A percentile compares a stretch with the other conserved stretches of the same genome.
Evolutionary conservation across 2,888 invertebrate genomes (phyloP).

Genomic region (Leucophenga maculata): DNA sequence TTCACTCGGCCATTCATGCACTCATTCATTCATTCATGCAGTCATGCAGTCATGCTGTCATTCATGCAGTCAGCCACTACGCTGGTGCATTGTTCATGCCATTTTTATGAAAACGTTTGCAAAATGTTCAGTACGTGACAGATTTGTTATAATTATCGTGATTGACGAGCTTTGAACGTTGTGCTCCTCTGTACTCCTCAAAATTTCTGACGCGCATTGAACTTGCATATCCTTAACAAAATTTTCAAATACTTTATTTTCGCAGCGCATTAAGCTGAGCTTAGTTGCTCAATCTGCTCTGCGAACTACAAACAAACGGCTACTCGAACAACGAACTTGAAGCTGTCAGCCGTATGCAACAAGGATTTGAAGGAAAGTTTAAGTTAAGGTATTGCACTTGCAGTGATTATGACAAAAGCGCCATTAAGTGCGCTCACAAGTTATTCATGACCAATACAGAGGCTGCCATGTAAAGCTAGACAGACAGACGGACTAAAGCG

Average conservation of each 20-base stretch:
- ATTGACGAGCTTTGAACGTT: constrained; percentile 53
- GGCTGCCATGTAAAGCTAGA: background rate
- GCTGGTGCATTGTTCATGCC: constrained; percentile 26
- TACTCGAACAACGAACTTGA: too few species aligned
- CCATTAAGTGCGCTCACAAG: background rate
- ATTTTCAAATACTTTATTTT: too few species aligned
- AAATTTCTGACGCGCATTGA: too few species aligned
- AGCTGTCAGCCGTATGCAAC: too few species aligned
- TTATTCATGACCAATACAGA: background rate
- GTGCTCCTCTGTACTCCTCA: background rate
- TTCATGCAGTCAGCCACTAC: background rate
- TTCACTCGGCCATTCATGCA: constrained; percentile 18
- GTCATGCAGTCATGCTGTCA: background rate
- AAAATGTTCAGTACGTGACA: constrained; percentile 55
- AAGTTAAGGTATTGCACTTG: background rate
- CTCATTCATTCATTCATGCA: constrained; percentile 18
- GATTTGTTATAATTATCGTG: constrained; percentile 58
- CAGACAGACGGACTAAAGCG: background rate
- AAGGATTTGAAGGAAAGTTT: too few species aligned
- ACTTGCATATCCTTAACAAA: too few species aligned
- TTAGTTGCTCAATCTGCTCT: too few species aligned
- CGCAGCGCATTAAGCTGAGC: too few species aligned
- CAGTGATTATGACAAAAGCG: background rate
- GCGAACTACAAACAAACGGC: too few species aligned
- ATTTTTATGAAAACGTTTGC: constrained; percentile 33